These are phyloP conservation scores for Carabus problematicus DNA, from an alignment of 2,888 invertebrate species.

Conservation along the genomic window DNA sequence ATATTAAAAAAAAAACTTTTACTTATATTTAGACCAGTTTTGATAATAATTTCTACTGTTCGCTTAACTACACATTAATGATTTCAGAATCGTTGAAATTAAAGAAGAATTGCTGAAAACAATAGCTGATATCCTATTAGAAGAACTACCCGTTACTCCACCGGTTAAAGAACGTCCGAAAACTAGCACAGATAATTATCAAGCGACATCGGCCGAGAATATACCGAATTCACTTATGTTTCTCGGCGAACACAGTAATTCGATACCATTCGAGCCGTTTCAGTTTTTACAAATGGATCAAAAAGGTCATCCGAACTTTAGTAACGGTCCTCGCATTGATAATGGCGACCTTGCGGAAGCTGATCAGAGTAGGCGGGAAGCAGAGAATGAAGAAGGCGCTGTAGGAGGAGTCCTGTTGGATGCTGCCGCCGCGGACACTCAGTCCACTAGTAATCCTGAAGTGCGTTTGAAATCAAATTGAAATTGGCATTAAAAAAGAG, in stretches of 20 bases:
- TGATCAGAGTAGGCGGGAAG: slow-evolving; percentile 72
- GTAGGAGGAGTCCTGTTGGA: slow-evolving; percentile 55
- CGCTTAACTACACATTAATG: no score
- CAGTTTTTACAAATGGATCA: slow-evolving; percentile 57
- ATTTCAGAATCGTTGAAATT: slow-evolving; percentile 47
- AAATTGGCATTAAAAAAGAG: background rate
- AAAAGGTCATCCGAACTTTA: slow-evolving; percentile 61
- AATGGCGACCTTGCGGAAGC: slow-evolving; percentile 83
- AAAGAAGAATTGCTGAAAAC: slow-evolving; percentile 46
- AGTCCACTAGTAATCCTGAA: slow-evolving; percentile 10
- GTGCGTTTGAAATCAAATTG: slow-evolving; percentile 12
- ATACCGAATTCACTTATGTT: slow-evolving; percentile 53
- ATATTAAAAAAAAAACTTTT: slow-evolving; percentile 1
- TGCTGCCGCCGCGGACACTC: background rate
- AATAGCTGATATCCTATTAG: slow-evolving; percentile 46
- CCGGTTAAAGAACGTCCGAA: slow-evolving; percentile 2
- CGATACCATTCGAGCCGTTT: slow-evolving; percentile 46
- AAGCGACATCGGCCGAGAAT: slow-evolving; percentile 47
- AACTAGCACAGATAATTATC: slow-evolving; percentile 7
- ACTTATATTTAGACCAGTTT: background rate
- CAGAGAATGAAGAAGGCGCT: slow-evolving; percentile 56
- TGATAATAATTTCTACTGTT: background rate
- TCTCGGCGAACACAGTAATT: slow-evolving; percentile 55
- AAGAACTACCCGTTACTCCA: slow-evolving; percentile 29
- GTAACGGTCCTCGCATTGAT: slow-evolving; percentile 60